Evolutionary conservation across 1,140 invertebrate species (phyloP), one percentile per base, ranked within the genome.

Genomic region (Bathynomus jamesi): DNA sequence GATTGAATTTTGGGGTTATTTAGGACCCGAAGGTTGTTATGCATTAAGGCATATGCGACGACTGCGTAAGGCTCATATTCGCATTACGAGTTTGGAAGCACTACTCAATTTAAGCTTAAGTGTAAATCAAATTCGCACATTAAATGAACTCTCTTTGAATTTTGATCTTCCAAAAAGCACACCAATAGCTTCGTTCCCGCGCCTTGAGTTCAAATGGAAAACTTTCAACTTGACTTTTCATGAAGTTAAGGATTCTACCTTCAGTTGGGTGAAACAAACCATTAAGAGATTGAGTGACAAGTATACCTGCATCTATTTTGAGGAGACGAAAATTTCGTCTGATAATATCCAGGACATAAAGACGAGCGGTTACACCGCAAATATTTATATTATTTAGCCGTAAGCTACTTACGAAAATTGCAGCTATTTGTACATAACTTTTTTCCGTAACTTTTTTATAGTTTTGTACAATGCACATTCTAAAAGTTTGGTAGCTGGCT

Each of bases 1-100:
- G 3, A 46, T 69, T 7, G 67, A 69, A 61, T 61, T 69, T 30
- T 69, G 67, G 67, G 67, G 27, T 28, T 61, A 69, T 28, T 29
- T 69, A 13, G 61, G 61, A 25, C 4, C 30, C 21, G 53, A 61
- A 27, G 67, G 67, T 29, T 13, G 53, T 11, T 24, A 61, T 4
- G 67, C 67, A 2, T 21, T 40, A 17, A 40, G 67, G 3, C 67
- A 69, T 60, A 69, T 69, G 67, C 60, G 30, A 28, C 60, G 25
- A 8, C 67, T 69, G 3, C 28, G 17, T 7, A 61, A 61, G 10
- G n/a, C 62, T 0, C 60, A 61, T 30, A 61, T 69, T 28, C 67
- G 67, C 3, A 62, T 69, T n/a, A 69, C 67, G 21, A 61, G 29
- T 11, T 53, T 30, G 10, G 53, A 69, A 10, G 25, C 67, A 4